Conservation (phyloP, 2,113 vertebrate species). For the Danio rerio region GRCz12tu NC_133198.1:30735501-30736000, state of each 20-base stretch:
- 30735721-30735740: constrained; percentile 24
- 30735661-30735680: constrained; percentile 55
- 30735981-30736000: constrained; percentile 66
- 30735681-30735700: constrained; percentile 36
- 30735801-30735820: constrained; percentile 60
- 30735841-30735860: constrained; percentile 43
- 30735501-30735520: constrained; percentile 62
- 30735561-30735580: constrained; percentile 37
- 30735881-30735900: constrained; percentile 9
- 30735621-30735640: constrained; percentile 56
- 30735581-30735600: constrained; percentile 44
- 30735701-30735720: background rate
- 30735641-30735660: constrained; percentile 57
- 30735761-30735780: constrained; percentile 28
- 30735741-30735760: constrained; percentile 39
- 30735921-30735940: constrained; percentile 28
- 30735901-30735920: background rate
- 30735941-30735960: constrained; percentile 49
- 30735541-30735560: constrained; percentile 19
- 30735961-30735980: constrained; percentile 60
- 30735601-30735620: background rate
- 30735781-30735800: constrained; percentile 56
- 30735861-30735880: constrained; percentile 38
- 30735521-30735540: constrained; percentile 60
- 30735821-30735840: constrained; percentile 21